Evolutionary conservation across 2,113 vertebrate genomes (phyloP).

Genomic region (Psephotus haematonotus): DNA sequence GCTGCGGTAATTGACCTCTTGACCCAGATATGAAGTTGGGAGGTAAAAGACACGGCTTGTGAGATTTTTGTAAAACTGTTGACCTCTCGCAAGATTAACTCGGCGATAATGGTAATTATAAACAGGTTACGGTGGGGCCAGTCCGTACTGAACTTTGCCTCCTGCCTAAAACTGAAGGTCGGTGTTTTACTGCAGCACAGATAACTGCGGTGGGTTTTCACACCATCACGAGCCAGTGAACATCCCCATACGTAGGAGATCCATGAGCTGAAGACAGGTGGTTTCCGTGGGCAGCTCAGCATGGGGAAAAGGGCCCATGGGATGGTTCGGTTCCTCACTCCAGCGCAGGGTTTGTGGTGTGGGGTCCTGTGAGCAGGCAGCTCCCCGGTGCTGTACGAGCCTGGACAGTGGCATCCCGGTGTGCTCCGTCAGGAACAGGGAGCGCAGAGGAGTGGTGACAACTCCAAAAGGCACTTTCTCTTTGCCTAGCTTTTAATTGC

Average conservation of each 20-base stretch:
- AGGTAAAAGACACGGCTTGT: background rate
- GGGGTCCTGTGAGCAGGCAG: constrained; percentile 1
- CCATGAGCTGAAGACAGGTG: fast-evolving
- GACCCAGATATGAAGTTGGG: constrained; percentile 33
- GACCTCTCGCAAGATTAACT: constrained; percentile 46
- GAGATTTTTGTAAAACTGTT: constrained; percentile 53
- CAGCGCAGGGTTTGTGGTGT: background rate
- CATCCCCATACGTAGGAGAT: background rate
- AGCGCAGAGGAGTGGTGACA: background rate
- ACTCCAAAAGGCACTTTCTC: constrained; percentile 51
- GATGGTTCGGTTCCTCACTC: background rate
- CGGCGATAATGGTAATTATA: constrained; percentile 58
- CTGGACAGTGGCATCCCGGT: constrained; percentile 1
- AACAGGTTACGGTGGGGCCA: constrained; percentile 14
- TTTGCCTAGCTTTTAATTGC: constrained; percentile 74
- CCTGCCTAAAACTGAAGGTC: constrained; percentile 42
- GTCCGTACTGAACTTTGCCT: constrained; percentile 46
- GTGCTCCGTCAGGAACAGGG: background rate
- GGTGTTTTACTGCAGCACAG: background rate
- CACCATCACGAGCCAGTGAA: fast-evolving
- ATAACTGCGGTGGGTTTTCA: background rate
- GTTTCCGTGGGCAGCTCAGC: background rate
- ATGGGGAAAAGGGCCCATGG: fast-evolving
- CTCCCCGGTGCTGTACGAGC: constrained; percentile 27
- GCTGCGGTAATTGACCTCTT: constrained; percentile 22